Evolutionary conservation across 2,113 vertebrate genomes (phyloP).

Genomic region (Boulengerochromis microlepis): DNA sequence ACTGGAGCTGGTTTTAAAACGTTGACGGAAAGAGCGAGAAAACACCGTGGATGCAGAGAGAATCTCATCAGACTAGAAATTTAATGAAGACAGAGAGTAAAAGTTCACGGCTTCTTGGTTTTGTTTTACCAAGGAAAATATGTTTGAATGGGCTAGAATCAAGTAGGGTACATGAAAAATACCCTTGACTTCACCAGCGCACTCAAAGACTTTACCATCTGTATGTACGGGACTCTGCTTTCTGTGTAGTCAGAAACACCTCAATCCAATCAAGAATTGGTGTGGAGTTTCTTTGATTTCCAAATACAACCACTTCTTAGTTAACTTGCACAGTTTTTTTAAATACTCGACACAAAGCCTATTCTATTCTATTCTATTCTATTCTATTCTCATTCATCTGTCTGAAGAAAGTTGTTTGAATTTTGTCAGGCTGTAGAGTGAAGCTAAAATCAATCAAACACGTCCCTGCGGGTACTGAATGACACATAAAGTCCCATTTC

Average conservation of each 20-base stretch:
- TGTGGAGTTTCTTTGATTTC: background rate
- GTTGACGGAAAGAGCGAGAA: background rate
- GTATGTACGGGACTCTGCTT: background rate
- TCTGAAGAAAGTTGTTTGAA: background rate
- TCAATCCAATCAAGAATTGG: accelerated
- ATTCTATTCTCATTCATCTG: background rate
- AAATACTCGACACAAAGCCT: background rate
- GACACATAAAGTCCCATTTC: background rate
- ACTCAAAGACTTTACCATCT: background rate
- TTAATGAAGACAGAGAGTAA: background rate
- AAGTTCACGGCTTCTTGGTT: background rate
- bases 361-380: background rate
- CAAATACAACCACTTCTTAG: background rate
- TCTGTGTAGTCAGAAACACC: background rate
- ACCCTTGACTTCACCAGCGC: background rate
- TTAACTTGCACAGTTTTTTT: background rate
- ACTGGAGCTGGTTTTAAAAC: background rate
- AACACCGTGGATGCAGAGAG: background rate
- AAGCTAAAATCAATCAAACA: background rate
- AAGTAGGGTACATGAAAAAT: background rate
- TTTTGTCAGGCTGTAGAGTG: background rate
- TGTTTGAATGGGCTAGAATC: background rate
- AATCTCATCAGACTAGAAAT: background rate
- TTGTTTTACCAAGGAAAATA: background rate
- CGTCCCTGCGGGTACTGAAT: accelerated